Evolutionary conservation across 2,888 invertebrate species (phyloP).

Genomic region (Drosophila cyrtoloma): DNA sequence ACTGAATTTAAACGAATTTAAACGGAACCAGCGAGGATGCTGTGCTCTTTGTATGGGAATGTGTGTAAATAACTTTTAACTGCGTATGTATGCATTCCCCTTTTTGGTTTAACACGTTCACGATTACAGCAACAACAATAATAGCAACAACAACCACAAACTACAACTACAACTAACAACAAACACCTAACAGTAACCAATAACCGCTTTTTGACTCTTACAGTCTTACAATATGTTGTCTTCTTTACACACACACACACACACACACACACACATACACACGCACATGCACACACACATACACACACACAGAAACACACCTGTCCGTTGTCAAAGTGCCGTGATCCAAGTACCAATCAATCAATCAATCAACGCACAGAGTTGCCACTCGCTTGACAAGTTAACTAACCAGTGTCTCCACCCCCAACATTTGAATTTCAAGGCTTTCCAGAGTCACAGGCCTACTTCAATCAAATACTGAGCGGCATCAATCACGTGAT

Average conservation of each 20-base stretch:
- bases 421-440: conserved; percentile 54
- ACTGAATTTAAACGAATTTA: neutral
- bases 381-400: conserved; percentile 1
- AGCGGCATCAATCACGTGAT: conserved; percentile 93
- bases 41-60: conserved; percentile 59
- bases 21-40: conserved; percentile 37
- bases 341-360: neutral
- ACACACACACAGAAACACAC: neutral
- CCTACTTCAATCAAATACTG: conserved; percentile 92
- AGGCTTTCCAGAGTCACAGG: conserved; percentile 91
- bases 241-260: conserved; percentile 2
- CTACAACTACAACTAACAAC: neutral
- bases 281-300: neutral
- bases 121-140: conserved; percentile 13
- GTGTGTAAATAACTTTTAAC: conserved; percentile 63
- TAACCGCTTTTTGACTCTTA: conserved; percentile 28
- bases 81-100: conserved; percentile 59
- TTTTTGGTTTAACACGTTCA: conserved; percentile 21
- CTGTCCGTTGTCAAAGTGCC: conserved; percentile 3
- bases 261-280: neutral
- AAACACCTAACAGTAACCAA: neutral
- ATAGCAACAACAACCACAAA: conserved; percentile 8
- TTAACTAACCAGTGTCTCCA: conserved; percentile 25
- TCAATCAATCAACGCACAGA: conserved; percentile 5
- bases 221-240: conserved; percentile 23